A percentile compares a stretch with the other conserved stretches of the same genome.
phyloP scores from a whole-genome alignment of 2,797 vertebrate genomes.

The Bovichtus diacanthus region DNA sequence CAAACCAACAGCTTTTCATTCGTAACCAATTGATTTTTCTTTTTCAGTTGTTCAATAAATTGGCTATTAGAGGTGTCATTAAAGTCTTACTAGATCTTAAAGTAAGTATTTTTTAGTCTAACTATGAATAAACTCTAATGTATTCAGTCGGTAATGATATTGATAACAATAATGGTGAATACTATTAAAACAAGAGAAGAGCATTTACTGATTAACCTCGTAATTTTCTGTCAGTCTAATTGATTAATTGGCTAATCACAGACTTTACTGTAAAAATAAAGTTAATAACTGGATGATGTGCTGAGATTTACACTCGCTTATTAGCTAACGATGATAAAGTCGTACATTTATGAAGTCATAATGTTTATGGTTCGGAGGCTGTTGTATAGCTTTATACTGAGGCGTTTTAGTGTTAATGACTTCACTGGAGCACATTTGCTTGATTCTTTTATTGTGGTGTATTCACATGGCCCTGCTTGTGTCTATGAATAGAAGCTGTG shows the following conservation, averaged over 20 bases:
- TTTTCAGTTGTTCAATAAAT: background rate
- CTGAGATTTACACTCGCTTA: background rate
- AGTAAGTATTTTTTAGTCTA: background rate
- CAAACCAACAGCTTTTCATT: background rate
- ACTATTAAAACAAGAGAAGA: no score
- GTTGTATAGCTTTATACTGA: background rate
- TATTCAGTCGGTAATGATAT: background rate
- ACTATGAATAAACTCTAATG: background rate
- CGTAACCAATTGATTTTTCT: background rate
- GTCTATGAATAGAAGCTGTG: slow-evolving; percentile 9
- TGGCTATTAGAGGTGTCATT: background rate
- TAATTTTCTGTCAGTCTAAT: no score
- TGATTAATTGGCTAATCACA: background rate
- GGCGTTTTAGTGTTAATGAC: background rate
- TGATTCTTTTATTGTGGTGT: slow-evolving; percentile 15
- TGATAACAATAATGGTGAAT: no score
- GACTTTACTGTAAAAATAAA: no score
- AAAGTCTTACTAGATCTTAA: background rate
- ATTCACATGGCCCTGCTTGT: background rate
- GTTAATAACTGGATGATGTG: background rate
- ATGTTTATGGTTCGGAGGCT: fast-evolving
- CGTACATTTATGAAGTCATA: background rate
- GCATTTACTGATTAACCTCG: no score
- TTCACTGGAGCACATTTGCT: background rate
- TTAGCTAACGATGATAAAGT: fast-evolving